phyloP scores from a whole-genome alignment of 1,140 invertebrate species.

The Galleria mellonella region DNA sequence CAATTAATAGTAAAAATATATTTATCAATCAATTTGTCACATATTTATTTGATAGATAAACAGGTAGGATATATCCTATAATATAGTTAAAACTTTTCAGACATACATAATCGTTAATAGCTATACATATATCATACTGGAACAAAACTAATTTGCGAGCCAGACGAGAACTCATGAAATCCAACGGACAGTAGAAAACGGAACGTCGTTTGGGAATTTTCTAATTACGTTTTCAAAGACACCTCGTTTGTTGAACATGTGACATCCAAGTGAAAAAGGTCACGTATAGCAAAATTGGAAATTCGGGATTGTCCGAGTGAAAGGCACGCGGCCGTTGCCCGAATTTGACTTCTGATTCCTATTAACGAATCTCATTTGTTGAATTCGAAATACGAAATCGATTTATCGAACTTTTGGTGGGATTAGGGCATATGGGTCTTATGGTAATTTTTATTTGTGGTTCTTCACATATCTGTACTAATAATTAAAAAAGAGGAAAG shows the following conservation, averaged over 20 bases:
- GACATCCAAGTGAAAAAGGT: slow-evolving; percentile 65
- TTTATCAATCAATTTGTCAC: no score
- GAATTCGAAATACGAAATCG: not conserved
- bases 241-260: slow-evolving; percentile 67
- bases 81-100: no score
- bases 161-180: slow-evolving; percentile 35
- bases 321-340: slow-evolving; percentile 18
- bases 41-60: no score
- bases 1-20: no score
- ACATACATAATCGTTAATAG: no score
- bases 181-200: slow-evolving; percentile 37
- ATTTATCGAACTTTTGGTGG: no score
- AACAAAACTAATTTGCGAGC: slow-evolving; percentile 65
- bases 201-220: slow-evolving; percentile 67
- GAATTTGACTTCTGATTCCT: slow-evolving; percentile 44
- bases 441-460: no score
- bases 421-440: no score
- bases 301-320: slow-evolving; percentile 20
- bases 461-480: no score
- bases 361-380: slow-evolving; percentile 48
- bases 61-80: no score
- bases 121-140: slow-evolving; percentile 18
- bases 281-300: slow-evolving; percentile 63
- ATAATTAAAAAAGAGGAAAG: no score
- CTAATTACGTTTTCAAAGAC: slow-evolving; percentile 73